These are phyloP conservation scores for Cebus imitator DNA, from an alignment of 2,113 vertebrate species.

Conservation along the genomic window DNA sequence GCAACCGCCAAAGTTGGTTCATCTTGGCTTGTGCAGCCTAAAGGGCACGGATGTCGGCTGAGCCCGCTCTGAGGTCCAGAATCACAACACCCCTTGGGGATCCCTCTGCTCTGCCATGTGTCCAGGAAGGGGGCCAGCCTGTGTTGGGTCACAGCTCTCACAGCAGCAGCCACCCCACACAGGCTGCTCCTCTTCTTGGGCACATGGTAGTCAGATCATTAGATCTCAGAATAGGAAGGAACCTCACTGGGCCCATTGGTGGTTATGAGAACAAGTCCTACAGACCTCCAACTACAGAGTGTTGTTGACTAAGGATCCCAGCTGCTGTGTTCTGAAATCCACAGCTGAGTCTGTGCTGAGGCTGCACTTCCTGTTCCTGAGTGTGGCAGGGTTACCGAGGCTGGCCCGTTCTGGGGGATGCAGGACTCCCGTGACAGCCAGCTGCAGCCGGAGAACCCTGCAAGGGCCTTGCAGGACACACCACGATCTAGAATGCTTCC, in stretches of 20 bases:
- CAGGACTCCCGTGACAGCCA: not conserved
- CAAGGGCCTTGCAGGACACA: not conserved
- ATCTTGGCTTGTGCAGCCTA: not conserved
- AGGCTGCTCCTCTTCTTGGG: not conserved
- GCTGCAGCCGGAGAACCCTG: not conserved
- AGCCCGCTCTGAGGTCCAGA: not conserved
- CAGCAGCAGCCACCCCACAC: not conserved
- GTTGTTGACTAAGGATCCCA: not conserved
- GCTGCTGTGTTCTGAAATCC: not conserved
- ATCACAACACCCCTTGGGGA: not conserved
- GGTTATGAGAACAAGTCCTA: not conserved
- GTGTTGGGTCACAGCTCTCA: not conserved
- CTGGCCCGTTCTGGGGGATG: not conserved
- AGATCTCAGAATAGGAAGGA: not conserved
- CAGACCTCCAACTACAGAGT: not conserved
- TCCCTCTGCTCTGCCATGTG: not conserved
- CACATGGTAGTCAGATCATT: not conserved
- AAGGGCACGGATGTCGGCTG: not conserved
- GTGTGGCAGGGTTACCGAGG: not conserved
- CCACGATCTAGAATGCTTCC: not conserved
- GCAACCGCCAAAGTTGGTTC: not conserved
- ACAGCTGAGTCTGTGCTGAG: not conserved
- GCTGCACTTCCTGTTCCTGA: not conserved
- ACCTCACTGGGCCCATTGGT: not conserved
- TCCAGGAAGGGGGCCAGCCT: not conserved